Evolutionary conservation across 1,140 invertebrate genomes (phyloP), one percentile per base, ranked within the genome.

Genomic region (Papilio glaucus): DNA sequence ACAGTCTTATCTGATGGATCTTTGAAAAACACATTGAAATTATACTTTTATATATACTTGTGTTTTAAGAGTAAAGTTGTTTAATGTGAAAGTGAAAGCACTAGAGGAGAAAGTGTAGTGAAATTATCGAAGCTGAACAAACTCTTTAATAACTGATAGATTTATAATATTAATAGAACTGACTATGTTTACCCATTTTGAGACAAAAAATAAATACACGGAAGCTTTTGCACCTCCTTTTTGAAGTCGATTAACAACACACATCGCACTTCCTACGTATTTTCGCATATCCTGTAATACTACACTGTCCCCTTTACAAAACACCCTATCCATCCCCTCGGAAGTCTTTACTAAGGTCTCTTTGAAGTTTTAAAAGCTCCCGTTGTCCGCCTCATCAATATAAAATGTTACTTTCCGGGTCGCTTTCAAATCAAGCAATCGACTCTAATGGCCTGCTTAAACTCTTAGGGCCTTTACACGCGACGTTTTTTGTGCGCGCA

Each of bases 301-400:
- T 12, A 57, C 9, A 57, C 49, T 4, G 4, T 26, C 62, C 41
- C 42, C 26, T 69, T 49, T 2, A 15, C 13, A 49, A 68, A 45
- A 42, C n/a, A 9, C 24, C 67, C 42, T 18, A 18, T 26, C 13
- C 37, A 53, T 62, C 60, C 60, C n/a, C n/a, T 24, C 13, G 67
- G 67, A 69, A 69, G 67, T 69, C 42, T 8, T 13, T 69, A 33
- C 29, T 69, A 69, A 53, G 67, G 67, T 15, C 26, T 69, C 67
- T 33, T 69, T 69, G 42, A 15, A n/a, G 15, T 65, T 38, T 39
- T 37, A 9, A 24, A 57, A 57, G 49, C 49, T 53, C 18, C 2
- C 3, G 8, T 57, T 12, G 18, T 57, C 21, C 12, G 18, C 21
- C 18, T 24, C 18, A 53, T 53, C 49, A 57, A 57, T 15, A 8